These are phyloP conservation scores for Siphamia tubifer DNA, from an alignment of 2,113 vertebrate species.

Conservation along the genomic window DNA sequence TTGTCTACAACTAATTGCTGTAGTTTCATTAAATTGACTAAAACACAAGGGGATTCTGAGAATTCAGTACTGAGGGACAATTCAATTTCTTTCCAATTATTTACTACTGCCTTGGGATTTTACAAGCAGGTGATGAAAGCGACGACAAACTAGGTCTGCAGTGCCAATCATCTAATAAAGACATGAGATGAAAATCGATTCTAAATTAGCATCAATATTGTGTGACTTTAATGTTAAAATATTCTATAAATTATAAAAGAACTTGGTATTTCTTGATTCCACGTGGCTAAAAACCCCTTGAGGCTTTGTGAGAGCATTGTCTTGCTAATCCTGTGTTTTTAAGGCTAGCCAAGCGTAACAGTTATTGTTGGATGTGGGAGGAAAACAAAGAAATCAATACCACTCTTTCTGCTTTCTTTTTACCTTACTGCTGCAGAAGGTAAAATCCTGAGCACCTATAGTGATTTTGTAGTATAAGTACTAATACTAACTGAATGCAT, in stretches of 20 bases:
- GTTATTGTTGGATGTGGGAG: slow-evolving; percentile 2
- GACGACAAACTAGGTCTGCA: neutral
- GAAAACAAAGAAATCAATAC: slow-evolving; percentile 33
- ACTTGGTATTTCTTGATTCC: neutral
- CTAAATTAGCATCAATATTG: neutral
- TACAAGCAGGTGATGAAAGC: slow-evolving; percentile 4
- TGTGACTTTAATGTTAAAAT: neutral
- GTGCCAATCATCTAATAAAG: neutral
- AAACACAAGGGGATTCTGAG: neutral
- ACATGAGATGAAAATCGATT: neutral
- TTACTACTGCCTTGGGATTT: neutral
- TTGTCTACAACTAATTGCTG: neutral
- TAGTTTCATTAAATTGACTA: neutral
- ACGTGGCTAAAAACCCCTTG: neutral
- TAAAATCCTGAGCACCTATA: neutral
- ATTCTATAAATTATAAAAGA: neutral
- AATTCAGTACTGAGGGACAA: neutral
- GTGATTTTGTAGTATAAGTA: neutral
- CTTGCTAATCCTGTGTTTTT: slow-evolving; percentile 30
- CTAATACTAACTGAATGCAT: neutral
- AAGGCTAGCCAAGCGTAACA: neutral
- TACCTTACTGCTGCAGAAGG: neutral
- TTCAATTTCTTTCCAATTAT: neutral
- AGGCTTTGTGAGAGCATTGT: neutral
- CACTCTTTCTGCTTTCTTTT: neutral